Percentiles rank a stretch among this genome's conserved stretches.
Conservation (phyloP, 2,797 vertebrate species). For the Arrhamphus sclerolepis region DNA sequence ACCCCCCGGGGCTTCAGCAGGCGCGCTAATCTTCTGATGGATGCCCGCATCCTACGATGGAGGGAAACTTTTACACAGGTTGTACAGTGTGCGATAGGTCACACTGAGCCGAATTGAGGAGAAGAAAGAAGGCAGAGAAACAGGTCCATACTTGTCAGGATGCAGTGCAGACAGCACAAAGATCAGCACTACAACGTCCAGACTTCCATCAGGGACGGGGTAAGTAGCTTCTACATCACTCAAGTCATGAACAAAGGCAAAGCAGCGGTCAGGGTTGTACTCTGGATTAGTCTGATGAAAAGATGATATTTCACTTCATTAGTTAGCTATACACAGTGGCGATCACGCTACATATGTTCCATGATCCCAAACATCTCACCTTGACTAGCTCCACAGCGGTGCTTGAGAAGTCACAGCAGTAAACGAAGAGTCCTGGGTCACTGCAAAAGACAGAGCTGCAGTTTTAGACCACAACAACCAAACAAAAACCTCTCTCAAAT, state of each 20-base stretch:
- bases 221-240: constrained; percentile 84
- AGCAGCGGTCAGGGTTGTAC: constrained; percentile 89
- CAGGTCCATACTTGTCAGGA: constrained; percentile 88
- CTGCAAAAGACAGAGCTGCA: constrained; percentile 74
- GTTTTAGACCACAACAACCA: neutral
- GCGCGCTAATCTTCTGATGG: constrained; percentile 83
- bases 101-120: neutral
- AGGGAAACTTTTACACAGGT: constrained; percentile 14
- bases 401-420: constrained; percentile 95
- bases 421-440: constrained; percentile 92
- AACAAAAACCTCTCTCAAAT: neutral
- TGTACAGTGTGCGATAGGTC: neutral
- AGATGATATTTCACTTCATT: constrained; percentile 14
- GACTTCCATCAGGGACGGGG: constrained; percentile 86
- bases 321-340: constrained; percentile 1
- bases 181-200: constrained; percentile 92
- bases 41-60: constrained; percentile 82
- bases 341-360: constrained; percentile 2
- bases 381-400: constrained; percentile 93
- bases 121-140: neutral
- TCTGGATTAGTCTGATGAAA: constrained; percentile 85
- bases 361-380: constrained; percentile 74
- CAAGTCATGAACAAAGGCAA: constrained; percentile 92
- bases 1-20: constrained; percentile 92
- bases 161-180: constrained; percentile 95